Base-by-base conservation (phyloP, 2,797 vertebrate genomes). In the Eurystomus glaucurus region DNA sequence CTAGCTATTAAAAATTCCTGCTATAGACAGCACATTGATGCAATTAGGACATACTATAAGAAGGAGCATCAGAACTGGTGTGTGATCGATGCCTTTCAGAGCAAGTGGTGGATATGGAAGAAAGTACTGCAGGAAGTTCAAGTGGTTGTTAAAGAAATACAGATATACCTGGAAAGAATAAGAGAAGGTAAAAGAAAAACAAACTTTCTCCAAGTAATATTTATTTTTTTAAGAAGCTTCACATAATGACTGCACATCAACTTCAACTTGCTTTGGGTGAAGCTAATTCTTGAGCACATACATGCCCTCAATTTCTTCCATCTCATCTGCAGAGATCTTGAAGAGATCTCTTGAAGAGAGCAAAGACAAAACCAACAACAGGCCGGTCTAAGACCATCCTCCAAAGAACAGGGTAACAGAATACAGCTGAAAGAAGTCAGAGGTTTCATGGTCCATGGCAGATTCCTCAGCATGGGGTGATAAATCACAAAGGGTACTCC, bases 61-160 rank as follows among this genome's bases (percentile, higher is more conserved):
- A 89, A 97, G 51, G 98, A 99, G 58, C 98, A 98, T 97, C 98
- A 99, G 96, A 99, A 99, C 98, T 99, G 99, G 99, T 98, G 98
- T 85, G 93, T 96, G 45, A 96, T 99, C 57, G 97, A 99, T 90
- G 99, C 98, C n/a, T 87, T 85, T 65, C 99, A 97, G 86, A 99
- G 98, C 98, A 99, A 99, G 97, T 99, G 99, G 99, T 99, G 98
- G 98, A 96, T 99, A 15, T 99, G 98, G 98, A 98, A 98, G 88
- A 98, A 94, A 71, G 92, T 99, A 79, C 66, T 98, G 64, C 98
- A 98, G 65, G 98, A 99, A 66, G 92, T 98, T 94, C 98, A 98
- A 91, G 82, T 87, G 75, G 98, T 98, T 94, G 96, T 99, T 97
- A 98, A 96, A 93, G 89, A 97, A 83, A 98, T 99, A 57, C 98